Conservation (phyloP, 2,113 vertebrate species). For the Ginglymostoma cirratum region DNA sequence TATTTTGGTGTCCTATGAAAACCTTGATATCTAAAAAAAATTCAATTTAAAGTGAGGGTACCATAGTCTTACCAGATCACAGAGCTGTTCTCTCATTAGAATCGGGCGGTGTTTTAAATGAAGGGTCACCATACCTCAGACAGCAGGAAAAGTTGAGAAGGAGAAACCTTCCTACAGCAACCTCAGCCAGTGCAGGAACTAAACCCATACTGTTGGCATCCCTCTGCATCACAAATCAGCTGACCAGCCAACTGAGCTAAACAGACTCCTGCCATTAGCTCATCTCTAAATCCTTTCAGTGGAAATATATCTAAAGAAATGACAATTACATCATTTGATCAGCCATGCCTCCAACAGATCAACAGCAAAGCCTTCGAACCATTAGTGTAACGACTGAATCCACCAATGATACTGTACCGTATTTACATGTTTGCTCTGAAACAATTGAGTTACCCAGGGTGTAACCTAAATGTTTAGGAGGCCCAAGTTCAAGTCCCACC, state of each 20-base stretch:
- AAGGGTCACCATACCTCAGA: too few relatives aligned
- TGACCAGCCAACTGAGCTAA: too few relatives aligned
- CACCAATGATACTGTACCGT: not conserved
- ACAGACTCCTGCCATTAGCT: not conserved
- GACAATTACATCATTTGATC: not conserved
- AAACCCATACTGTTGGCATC: too few relatives aligned
- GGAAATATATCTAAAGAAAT: not conserved
- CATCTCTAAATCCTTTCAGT: not conserved
- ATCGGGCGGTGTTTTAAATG: too few relatives aligned
- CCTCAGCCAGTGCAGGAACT: too few relatives aligned
- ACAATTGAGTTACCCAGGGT: not conserved
- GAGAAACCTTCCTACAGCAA: too few relatives aligned
- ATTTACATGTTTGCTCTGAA: not conserved
- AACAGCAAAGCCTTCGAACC: not conserved
- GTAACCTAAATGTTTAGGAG: too few relatives aligned
- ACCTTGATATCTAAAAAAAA: not conserved
- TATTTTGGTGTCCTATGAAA: not conserved
- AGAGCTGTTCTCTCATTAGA: too few relatives aligned
- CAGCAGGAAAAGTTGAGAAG: too few relatives aligned
- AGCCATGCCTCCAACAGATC: not conserved
- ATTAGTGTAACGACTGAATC: not conserved
- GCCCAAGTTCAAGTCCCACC: too few relatives aligned
- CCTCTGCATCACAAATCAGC: too few relatives aligned
- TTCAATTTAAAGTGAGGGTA: not conserved
- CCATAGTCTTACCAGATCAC: too few relatives aligned